Evolutionary conservation across 2,888 invertebrate genomes (phyloP), one percentile per base, ranked within the genome.

Genomic region (Galeruca laticollis): DNA sequence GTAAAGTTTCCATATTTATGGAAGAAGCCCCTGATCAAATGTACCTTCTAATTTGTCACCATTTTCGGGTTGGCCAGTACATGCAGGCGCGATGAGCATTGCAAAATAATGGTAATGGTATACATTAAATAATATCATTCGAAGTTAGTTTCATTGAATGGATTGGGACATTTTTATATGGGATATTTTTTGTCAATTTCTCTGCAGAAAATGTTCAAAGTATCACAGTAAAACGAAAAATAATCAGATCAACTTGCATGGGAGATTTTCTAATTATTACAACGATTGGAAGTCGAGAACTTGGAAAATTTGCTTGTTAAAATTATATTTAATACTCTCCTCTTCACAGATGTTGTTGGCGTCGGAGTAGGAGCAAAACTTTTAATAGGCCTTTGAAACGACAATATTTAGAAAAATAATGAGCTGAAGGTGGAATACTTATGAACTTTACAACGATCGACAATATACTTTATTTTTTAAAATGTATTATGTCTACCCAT

Each of bases 321-420:
- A 78, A 77, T 79, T 74, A 76, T 73, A 73, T 76, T 78, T 79
- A 78, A 78, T 79, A 74, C 77, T 73, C 69, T 60, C 68, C 60
- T 69, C 57, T 69, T 61, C 74, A 75, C 75, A 76, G 75, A 71
- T 73, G 79, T 77, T 77, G 76, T 18, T 43, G 57, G n/a, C 40
- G 31, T 47, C 54, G 63, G 15, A 33, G 56, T 60, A 69, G 73
- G 75, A 77, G 72, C 69, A 73, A 80, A 81, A 81, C 80, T 81
- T 81, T 81, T 81, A 81, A 81, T 81, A 80, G 81, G 81, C 72
- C 79, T 78, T 77, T 77, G 76, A 69, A 75, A 70, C 69, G 73
- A 61, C 70, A 77, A 76, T 79, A 76, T 77, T 79, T 78, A 77
- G 67, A 76, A 75, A 77, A 78, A 79, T 79, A 80, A 79, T 79